Evolutionary conservation across 2,888 invertebrate species (phyloP).

Genomic region (Cordilura impudica): DNA sequence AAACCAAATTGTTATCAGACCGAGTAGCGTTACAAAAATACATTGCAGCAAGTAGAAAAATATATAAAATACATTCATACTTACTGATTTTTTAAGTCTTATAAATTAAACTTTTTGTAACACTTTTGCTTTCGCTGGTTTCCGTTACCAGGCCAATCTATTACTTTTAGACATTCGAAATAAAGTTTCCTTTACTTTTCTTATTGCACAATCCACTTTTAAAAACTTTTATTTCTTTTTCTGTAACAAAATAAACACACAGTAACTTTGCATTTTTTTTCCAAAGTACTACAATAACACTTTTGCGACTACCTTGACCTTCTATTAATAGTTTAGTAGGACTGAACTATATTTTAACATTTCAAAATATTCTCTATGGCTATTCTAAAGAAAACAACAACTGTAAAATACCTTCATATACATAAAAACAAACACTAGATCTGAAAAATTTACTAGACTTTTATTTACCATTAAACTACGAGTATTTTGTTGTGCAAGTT

Average conservation of each 20-base stretch:
- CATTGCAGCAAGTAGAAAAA: no score
- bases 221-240: neutral
- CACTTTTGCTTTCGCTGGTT: no score
- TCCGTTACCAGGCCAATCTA: no score
- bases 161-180: no score
- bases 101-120: no score
- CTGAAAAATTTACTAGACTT: conserved; percentile 47
- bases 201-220: neutral
- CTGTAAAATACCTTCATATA: neutral
- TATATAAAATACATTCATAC: no score
- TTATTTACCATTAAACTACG: conserved; percentile 32
- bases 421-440: neutral
- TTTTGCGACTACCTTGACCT: conserved; percentile 57
- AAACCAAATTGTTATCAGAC: no score
- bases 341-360: conserved; percentile 16
- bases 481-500: conserved; percentile 14
- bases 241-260: neutral
- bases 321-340: conserved; percentile 58
- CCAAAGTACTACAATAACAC: neutral
- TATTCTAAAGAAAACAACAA: conserved; percentile 15
- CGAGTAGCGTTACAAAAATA: no score
- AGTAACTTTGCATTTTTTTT: neutral
- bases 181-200: neutral
- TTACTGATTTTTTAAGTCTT: no score
- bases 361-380: conserved; percentile 16